A percentile compares a stretch with the other conserved stretches of the same genome.
Evolutionary conservation across 2,888 invertebrate genomes (phyloP).

Genomic region (Stegana nigrithorax): DNA sequence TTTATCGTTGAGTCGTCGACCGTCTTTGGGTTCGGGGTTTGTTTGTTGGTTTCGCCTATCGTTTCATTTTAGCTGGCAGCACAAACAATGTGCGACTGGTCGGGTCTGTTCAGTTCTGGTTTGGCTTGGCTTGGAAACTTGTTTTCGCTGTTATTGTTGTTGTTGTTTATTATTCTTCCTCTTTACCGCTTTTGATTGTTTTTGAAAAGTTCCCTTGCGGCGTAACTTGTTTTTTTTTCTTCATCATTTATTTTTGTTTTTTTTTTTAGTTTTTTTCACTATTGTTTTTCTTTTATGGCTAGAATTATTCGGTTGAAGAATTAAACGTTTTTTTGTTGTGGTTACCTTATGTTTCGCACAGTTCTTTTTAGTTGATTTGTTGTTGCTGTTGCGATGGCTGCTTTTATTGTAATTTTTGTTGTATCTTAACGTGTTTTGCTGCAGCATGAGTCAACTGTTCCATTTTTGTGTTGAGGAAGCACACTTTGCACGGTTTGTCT

Average conservation of each 20-base stretch:
- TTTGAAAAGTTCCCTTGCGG: constrained; percentile 28
- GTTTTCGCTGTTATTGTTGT: constrained; percentile 45
- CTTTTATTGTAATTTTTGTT: too few relatives aligned
- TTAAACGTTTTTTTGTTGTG: constrained; percentile 46
- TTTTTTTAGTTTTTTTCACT: constrained; percentile 13
- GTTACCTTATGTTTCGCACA: constrained; percentile 36
- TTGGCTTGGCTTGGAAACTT: constrained; percentile 38
- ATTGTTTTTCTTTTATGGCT: constrained; percentile 41
- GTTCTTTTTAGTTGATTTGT: too few relatives aligned
- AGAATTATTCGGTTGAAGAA: constrained; percentile 58
- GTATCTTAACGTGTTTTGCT: constrained; percentile 10
- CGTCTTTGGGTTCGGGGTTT: too few relatives aligned
- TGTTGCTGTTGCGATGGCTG: too few relatives aligned
- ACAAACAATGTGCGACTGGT: constrained; percentile 52
- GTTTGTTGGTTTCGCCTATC: too few relatives aligned
- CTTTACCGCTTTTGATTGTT: constrained; percentile 50
- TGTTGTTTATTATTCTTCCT: constrained; percentile 49
- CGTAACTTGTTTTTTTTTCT: constrained; percentile 23
- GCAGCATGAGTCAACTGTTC: constrained; percentile 36
- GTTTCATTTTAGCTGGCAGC: too few relatives aligned
- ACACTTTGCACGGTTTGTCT: not conserved
- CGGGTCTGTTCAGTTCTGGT: constrained; percentile 33
- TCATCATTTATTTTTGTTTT: constrained; percentile 21
- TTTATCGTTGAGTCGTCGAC: too few relatives aligned
- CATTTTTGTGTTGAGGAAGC: constrained; percentile 18